Base-by-base conservation (phyloP, 2,888 invertebrate genomes). In the Anthoptus insignis region DNA sequence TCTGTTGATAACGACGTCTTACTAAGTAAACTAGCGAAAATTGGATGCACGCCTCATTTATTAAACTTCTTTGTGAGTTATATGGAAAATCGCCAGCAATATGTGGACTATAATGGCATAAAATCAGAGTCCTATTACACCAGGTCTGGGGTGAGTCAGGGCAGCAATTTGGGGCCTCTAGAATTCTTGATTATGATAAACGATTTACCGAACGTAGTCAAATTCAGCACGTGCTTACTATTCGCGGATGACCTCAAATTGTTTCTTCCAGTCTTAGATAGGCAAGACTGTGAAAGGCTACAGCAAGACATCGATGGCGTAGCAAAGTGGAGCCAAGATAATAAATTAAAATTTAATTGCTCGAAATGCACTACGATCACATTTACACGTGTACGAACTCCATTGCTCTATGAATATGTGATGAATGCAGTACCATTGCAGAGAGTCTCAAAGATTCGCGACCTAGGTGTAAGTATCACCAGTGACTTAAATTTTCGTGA, bases 71-170 rank as follows among this genome's bases (percentile, higher is more conserved):
- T 56, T 56, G 49, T 49, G 8, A 47, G 21, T 24, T 56, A 53
- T 11, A 47, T 59, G 16, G 6, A 21, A 9, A 27, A 32, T 52
- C 3, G 52, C 13, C 34, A 27, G 19, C 64, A 67, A 9, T 64
- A 59, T 32, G 56, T 67, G 0, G 68, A 65, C 0, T 63, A 45
- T 13, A 57, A 53, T 22, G 59, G 57, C 3, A 34, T 47, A 21
- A 49, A 42, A 11, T 65, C 68, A 13, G 57, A 59, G 16, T 34
- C 59, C 11, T 68, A 65, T 52, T 59, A 39, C 21, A 63, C 63
- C 16, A 56, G 47, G 11, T 68, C 68, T 4, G 68, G 65, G 1
- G 63, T 65, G 14, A 64, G 65, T 45, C 65, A 68, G n/a, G n/a
- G n/a, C n/a, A n/a, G n/a, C n/a, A n/a, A n/a, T n/a, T n/a, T n/a